Percentiles rank a stretch among this genome's conserved stretches.
These are phyloP conservation scores for Linyphia triangularis DNA, from an alignment of 2,888 invertebrate species.

Conservation along the genomic window DNA sequence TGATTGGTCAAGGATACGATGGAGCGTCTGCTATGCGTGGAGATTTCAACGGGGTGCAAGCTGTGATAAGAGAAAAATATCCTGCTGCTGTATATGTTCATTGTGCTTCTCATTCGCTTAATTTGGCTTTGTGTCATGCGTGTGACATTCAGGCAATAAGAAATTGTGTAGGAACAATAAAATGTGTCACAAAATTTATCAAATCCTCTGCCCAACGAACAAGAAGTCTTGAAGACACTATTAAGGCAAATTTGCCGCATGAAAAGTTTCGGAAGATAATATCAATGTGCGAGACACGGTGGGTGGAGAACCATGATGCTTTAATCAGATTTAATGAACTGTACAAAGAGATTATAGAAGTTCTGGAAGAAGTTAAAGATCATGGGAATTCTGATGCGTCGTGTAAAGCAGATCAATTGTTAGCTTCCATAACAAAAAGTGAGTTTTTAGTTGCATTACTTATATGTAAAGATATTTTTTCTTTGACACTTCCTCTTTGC, in stretches of 20 bases:
- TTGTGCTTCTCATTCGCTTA: not conserved
- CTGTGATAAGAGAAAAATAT: not conserved
- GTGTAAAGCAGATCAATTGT: not conserved
- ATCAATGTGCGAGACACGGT: not conserved
- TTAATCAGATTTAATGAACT: not conserved
- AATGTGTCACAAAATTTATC: not conserved
- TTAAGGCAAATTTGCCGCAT: not conserved
- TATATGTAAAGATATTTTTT: not conserved
- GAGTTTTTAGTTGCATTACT: not conserved
- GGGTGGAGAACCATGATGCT: not conserved
- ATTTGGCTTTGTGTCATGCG: not conserved
- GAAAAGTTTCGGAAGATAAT: not conserved
- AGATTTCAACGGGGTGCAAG: conserved; percentile 15
- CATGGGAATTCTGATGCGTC: not conserved
- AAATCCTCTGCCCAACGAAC: not conserved
- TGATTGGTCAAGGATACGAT: conserved; percentile 13
- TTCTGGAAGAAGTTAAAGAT: not conserved
- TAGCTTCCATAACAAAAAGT: not conserved
- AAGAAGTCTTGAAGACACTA: not conserved
- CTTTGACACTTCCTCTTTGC: not conserved
- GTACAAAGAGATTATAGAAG: not conserved
- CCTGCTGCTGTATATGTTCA: conserved; percentile 15
- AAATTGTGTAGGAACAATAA: conserved; percentile 13
- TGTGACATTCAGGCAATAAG: not conserved
- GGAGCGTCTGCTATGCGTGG: conserved; percentile 10